Evolutionary conservation across 1,140 invertebrate species (phyloP), one percentile per base, ranked within the genome.

Genomic region (Phortica variegata): DNA sequence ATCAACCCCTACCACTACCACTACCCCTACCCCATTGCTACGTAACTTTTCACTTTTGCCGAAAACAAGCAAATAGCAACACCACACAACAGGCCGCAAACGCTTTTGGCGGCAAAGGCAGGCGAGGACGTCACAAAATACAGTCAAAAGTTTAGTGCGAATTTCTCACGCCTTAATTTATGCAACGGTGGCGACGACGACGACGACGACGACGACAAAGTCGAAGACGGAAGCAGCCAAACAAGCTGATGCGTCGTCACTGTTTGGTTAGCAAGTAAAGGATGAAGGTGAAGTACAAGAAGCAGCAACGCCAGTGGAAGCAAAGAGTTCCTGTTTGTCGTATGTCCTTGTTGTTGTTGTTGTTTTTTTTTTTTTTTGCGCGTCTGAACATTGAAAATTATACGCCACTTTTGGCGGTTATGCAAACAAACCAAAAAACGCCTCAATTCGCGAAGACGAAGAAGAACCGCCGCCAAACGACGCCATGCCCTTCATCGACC

Each of bases 161-260:
- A 58, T 61, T 53, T 69, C 60, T 56, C 54, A 52, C 65, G 58
- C 65, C 63, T 54, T 68, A 68, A 68, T 68, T 68, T 58, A 68
- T 54, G 61, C 51, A 49, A 19, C 38, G 44, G 21, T 39, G 38
- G 13, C 5, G 16, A 36, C 13, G 16, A n/a, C 33, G 33, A 13
- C 12, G 13, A 36, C 6, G 33, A 6, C 33, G 13, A 16, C 33
- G 12, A 16, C 16, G 6, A 26, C 23, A 10, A 26, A 5, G 23
- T 26, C 23, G 23, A 26, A 10, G 5, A 26, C 5, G 23, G 23
- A 26, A 6, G 23, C 15, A 13, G 12, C n/a, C n/a, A 12, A 29
- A 31, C 8, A 5, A 13, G 19, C n/a, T 15, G 15, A 33, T 26
- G 10, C 23, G 23, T 26, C 23, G 23, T 26, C 37, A 37, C 32